Conservation (phyloP, 2,888 invertebrate genomes). For the Gastracanthus pulcherrimus region DNA sequence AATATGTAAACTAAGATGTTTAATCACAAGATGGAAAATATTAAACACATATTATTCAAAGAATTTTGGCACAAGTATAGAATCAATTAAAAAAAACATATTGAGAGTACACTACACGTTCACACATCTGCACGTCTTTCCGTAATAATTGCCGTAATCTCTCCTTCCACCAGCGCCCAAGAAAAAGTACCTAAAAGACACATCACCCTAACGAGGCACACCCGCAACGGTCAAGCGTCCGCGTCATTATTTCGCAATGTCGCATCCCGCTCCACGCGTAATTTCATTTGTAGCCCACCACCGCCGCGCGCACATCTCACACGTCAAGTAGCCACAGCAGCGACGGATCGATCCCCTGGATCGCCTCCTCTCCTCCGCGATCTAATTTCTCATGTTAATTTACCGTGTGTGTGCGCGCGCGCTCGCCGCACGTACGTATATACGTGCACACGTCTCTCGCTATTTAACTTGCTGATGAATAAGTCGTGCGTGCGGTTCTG, state of each 20-base stretch:
- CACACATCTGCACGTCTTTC: too few species aligned
- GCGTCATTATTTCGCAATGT: conserved; percentile 1
- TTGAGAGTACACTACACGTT: too few species aligned
- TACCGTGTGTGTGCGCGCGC: background rate
- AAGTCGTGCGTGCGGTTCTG: conserved; percentile 12
- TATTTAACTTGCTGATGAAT: conserved; percentile 51
- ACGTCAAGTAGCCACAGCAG: background rate
- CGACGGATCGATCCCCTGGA: conserved; percentile 29
- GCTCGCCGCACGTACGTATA: too few species aligned
- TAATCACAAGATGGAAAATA: too few species aligned
- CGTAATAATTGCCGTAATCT: too few species aligned
- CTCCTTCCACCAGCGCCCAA: background rate
- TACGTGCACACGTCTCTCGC: conserved; percentile 1
- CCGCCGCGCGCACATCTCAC: background rate
- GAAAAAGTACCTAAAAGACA: background rate
- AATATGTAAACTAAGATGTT: too few species aligned
- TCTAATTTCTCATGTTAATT: conserved; percentile 55
- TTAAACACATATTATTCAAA: too few species aligned
- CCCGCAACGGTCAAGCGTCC: background rate
- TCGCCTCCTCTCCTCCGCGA: background rate
- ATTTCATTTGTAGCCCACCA: conserved; percentile 20
- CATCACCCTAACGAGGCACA: too few species aligned
- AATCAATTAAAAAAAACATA: too few species aligned
- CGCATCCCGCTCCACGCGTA: conserved; percentile 1
- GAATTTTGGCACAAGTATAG: too few species aligned